Evolutionary conservation across 1,140 invertebrate genomes (phyloP).

Genomic region (Drosophila parvula): DNA sequence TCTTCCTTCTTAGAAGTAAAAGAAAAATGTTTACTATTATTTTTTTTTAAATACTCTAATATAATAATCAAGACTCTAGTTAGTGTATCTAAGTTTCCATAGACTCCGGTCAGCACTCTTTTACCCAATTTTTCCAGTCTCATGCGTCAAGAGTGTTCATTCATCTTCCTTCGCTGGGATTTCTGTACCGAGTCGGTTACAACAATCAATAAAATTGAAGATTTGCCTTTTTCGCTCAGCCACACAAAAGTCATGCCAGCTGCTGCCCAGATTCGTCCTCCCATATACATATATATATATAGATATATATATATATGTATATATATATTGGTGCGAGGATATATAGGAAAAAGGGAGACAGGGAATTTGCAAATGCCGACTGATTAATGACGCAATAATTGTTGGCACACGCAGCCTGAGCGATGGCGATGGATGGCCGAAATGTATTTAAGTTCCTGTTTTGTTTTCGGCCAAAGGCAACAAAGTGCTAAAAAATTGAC

Average conservation of each 20-base stretch:
- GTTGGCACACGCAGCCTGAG: slow-evolving; percentile 59
- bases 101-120: background rate
- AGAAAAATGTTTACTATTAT: background rate
- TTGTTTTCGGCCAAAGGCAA: slow-evolving; percentile 52
- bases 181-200: slow-evolving; percentile 46
- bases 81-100: slow-evolving; percentile 22
- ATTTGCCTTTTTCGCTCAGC: slow-evolving; percentile 70
- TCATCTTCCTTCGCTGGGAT: slow-evolving; percentile 76
- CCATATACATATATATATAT: slow-evolving; percentile 9
- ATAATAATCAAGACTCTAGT: too few relatives aligned
- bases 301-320: slow-evolving; percentile 12
- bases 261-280: slow-evolving; percentile 41
- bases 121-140: slow-evolving; percentile 32
- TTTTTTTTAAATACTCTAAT: too few relatives aligned
- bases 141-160: slow-evolving; percentile 73
- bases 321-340: slow-evolving; percentile 9
- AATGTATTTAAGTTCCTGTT: slow-evolving; percentile 63
- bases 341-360: slow-evolving; percentile 51
- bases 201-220: slow-evolving; percentile 82
- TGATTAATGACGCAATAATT: slow-evolving; percentile 83
- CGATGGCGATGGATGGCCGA: slow-evolving; percentile 26
- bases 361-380: slow-evolving; percentile 77
- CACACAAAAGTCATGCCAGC: slow-evolving; percentile 75
- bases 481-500: slow-evolving; percentile 81
- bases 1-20: background rate